Evolutionary conservation across 2,888 invertebrate genomes (phyloP).

Genomic region (Lordiphosa fenestrarum): DNA sequence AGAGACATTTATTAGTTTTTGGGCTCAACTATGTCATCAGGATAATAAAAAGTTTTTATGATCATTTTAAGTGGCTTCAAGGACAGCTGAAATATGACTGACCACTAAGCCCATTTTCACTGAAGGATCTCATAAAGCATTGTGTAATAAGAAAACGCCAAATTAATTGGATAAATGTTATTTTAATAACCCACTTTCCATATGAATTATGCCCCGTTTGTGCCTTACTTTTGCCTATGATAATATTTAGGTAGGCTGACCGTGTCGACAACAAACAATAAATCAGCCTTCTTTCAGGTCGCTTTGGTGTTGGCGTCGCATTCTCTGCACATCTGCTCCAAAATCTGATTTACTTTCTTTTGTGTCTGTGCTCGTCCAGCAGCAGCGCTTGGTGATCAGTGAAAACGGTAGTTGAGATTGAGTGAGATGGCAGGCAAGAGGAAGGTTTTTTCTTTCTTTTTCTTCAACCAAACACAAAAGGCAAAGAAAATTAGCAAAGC

Average conservation of each 20-base stretch:
- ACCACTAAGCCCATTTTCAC: neutral
- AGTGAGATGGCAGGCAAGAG: conserved; percentile 19
- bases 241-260: conserved; percentile 68
- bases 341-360: conserved; percentile 72
- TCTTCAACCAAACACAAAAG: conserved; percentile 42
- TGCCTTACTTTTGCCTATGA: conserved; percentile 53
- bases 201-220: conserved; percentile 36
- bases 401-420: conserved; percentile 60
- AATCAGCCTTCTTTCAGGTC: conserved; percentile 36
- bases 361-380: conserved; percentile 34
- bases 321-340: conserved; percentile 63
- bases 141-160: conserved; percentile 1
- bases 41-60: conserved; percentile 37
- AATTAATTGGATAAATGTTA: conserved; percentile 34
- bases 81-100: conserved; percentile 18
- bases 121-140: too few species aligned
- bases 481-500: conserved; percentile 66
- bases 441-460: conserved; percentile 15
- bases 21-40: conserved; percentile 24
- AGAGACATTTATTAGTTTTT: conserved; percentile 25
- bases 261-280: conserved; percentile 51
- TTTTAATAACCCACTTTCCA: conserved; percentile 47
- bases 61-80: conserved; percentile 45
- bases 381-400: conserved; percentile 23
- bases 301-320: conserved; percentile 29